Percentiles rank a stretch among this genome's conserved stretches.
These are phyloP conservation scores for Brenthis hecate DNA, from an alignment of 2,888 invertebrate genomes.

Conservation along the genomic window DNA sequence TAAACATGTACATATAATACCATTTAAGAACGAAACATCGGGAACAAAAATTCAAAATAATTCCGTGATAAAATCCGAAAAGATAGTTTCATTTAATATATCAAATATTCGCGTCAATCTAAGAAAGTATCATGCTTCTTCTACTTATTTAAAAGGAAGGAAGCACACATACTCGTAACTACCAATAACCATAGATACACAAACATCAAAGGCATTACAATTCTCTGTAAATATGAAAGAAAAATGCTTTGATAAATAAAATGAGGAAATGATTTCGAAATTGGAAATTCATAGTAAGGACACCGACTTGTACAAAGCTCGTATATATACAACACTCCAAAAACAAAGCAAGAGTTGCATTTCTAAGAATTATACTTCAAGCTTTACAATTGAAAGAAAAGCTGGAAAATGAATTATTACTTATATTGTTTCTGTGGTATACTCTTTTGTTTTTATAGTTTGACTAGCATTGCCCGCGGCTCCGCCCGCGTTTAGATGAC, in stretches of 20 bases:
- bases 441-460: too few species aligned
- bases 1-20: too few species aligned
- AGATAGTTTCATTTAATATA: background rate
- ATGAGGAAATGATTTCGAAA: background rate
- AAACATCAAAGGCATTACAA: conserved; percentile 7
- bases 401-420: background rate
- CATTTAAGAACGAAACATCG: too few species aligned
- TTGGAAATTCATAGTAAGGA: background rate
- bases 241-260: background rate
- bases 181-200: background rate
- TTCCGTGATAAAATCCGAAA: too few species aligned
- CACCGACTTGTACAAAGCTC: background rate
- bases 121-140: too few species aligned
- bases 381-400: background rate
- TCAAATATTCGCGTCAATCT: background rate
- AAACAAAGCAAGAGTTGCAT: background rate
- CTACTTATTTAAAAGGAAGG: background rate
- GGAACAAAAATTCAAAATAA: too few species aligned
- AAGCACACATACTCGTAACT: background rate
- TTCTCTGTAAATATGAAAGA: background rate
- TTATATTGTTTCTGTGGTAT: too few species aligned
- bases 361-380: background rate
- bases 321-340: background rate
- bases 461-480: too few species aligned
- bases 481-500: too few species aligned